These are phyloP conservation scores for Drosophila pruinosa DNA, from an alignment of 1,140 invertebrate genomes.

Conservation along the genomic window DNA sequence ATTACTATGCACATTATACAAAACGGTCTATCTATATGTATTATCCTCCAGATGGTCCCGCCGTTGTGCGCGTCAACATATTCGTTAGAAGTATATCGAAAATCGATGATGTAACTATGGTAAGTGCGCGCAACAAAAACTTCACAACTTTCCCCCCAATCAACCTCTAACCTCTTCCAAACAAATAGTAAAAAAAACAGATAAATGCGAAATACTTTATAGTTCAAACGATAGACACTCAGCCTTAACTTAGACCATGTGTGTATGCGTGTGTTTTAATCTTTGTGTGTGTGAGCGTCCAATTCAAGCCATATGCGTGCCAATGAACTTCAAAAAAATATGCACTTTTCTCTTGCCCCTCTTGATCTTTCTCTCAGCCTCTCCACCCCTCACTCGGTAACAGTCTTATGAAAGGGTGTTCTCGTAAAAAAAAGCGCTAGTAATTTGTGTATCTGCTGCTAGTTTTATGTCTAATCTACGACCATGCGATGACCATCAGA, in stretches of 20 bases:
- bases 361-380: background rate
- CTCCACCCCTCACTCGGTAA: background rate
- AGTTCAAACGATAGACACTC: constrained; percentile 18
- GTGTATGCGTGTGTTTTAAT: background rate
- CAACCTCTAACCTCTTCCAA: constrained; percentile 7
- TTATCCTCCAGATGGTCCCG: constrained; percentile 90
- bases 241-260: constrained; percentile 14
- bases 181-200: constrained; percentile 39
- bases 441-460: constrained; percentile 23
- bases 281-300: constrained; percentile 7
- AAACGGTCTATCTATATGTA: constrained; percentile 83
- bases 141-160: constrained; percentile 17
- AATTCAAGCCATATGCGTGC: constrained; percentile 27
- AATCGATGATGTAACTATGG: constrained; percentile 99
- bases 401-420: constrained; percentile 6
- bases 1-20: constrained; percentile 61
- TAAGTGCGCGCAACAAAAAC: constrained; percentile 86
- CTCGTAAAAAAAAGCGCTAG: background rate
- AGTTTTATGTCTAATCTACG: constrained; percentile 32
- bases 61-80: constrained; percentile 97
- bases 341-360: background rate
- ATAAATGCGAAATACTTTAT: constrained; percentile 9
- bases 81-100: constrained; percentile 99
- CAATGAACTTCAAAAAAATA: constrained; percentile 20
- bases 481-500: constrained; percentile 29